Base-by-base conservation (phyloP, 2,113 vertebrate species). In the Epinephelus cyanopodus region DNA sequence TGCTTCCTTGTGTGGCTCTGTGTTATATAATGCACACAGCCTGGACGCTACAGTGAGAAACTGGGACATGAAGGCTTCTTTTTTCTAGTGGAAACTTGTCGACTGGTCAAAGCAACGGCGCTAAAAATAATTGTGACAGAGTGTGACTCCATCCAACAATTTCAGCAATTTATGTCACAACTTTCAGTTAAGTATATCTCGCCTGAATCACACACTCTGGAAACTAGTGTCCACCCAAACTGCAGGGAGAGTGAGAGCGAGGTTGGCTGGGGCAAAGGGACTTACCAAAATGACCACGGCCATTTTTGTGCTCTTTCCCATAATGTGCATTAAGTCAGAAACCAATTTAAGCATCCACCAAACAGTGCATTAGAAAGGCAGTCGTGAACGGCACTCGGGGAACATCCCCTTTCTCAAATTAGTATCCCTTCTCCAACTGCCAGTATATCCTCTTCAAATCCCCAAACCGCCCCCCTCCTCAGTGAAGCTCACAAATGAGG, bases 401-500 rank as follows among this genome's bases (percentile, higher is more conserved):
- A 81, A 82, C 71, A 67, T 73, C 62, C 73, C 71, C 37, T 45
- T 66, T 90, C 57, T 66, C 77, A 82, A 82, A 89, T 86, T 61
- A 79, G 64, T 82, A 73, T 88, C 70, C 81, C 79, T 80, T 91
- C 63, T 88, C 77, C 74, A 52, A 74, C 45, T 53, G 58, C 79
- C 81, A 60, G 82, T 37, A 52, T 76, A 64, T 81, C 62, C 74
- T 75, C 52, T 85, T 87, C 73, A 86, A 87, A 79, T 74, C 87
- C 83, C 58, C 62, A 47, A 57, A 80, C 81, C 79, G n/a, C 73
- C 70, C 65, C 81, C 79, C 25, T 70, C 70, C 65, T 78, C 58
- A 74, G 79, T 80, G 86, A 92, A 18, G 86, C 87, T 80, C 80
- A 81, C 87, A 89, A 93, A 91, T 85, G 85, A 90, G 85, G 83